Conservation (phyloP, 2,888 invertebrate genomes). For the Volucella inanis region DNA sequence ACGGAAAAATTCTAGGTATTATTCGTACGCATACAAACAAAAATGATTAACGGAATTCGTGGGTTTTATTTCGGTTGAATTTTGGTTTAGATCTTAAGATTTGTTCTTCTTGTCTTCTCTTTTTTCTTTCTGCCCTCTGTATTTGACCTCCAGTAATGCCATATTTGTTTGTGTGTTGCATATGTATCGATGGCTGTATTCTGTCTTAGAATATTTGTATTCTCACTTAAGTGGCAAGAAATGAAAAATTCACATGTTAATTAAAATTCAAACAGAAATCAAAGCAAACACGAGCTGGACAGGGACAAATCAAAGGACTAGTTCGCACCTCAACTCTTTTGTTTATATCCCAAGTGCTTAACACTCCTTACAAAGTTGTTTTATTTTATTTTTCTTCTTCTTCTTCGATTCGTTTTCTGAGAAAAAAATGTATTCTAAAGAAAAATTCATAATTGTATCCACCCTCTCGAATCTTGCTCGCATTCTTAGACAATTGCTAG, state of each 20-base stretch:
- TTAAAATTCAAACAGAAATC: conserved; percentile 38
- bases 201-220: neutral
- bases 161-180: neutral
- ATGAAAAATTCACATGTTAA: conserved; percentile 21
- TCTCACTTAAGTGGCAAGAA: neutral
- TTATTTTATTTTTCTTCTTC: neutral
- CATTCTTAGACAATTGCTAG: conserved; percentile 26
- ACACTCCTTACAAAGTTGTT: neutral
- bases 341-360: conserved; percentile 11
- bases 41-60: conserved; percentile 40
- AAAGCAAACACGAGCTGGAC: neutral
- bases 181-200: neutral
- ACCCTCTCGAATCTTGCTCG: conserved; percentile 34
- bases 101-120: neutral
- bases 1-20: conserved; percentile 43
- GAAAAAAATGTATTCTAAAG: neutral
- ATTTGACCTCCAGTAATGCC: conserved; percentile 30
- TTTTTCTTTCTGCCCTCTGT: neutral
- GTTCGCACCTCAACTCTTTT: conserved; percentile 53
- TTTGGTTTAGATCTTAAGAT: neutral
- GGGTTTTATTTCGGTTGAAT: conserved; percentile 22
- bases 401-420: neutral
- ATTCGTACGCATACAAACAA: neutral
- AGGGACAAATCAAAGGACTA: neutral
- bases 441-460: conserved; percentile 25